Evolutionary conservation across 2,888 invertebrate species (phyloP), one percentile per base, ranked within the genome.

Genomic region (Pseudoips prasinana): DNA sequence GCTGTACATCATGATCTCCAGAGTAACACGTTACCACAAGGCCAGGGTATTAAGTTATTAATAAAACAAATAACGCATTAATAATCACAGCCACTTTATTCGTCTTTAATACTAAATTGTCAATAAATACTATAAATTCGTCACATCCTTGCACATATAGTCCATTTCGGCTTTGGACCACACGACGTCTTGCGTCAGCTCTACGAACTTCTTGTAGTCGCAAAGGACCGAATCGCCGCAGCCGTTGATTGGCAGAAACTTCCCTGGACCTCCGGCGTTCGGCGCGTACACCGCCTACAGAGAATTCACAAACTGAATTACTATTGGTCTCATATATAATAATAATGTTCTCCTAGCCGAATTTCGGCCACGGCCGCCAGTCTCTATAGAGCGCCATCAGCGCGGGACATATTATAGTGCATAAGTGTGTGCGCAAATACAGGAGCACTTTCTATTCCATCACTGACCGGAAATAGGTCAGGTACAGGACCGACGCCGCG

Each of bases 221-320:
- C 92, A 92, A 5, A 87, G 58, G 2, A 58, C 34, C 1, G 57
- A 51, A 2, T 59, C 75, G 0, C 78, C 78, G 51, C 91, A 92
- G 1, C 86, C 88, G 0, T 76, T 73, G 20, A 92, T 70, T 0
- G 68, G 67, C 14, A 91, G 63, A 0, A 75, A 46, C 23, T 67
- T 51, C 0, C 71, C 73, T 3, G 73, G 72, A 0, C 77, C 69
- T 1, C 84, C 85, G 0, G 87, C 82, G 11, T 78, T 73, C n/a
- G 63, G 57, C 7, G 84, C 59, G 47, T 90, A 89, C n/a, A 84
- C 70, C 25, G 90, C 75, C 91, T 91, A 70, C 8, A 58, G 55
- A 51, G 46, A 45, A 48, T 9, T 9, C 23, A 14, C 14, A 14
- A 3, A 14, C 5, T 14, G 14, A 14, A 14, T 14, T 14, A n/a